Conservation (phyloP, 2,888 invertebrate genomes). For the Perizoma flavofasciatum region DNA sequence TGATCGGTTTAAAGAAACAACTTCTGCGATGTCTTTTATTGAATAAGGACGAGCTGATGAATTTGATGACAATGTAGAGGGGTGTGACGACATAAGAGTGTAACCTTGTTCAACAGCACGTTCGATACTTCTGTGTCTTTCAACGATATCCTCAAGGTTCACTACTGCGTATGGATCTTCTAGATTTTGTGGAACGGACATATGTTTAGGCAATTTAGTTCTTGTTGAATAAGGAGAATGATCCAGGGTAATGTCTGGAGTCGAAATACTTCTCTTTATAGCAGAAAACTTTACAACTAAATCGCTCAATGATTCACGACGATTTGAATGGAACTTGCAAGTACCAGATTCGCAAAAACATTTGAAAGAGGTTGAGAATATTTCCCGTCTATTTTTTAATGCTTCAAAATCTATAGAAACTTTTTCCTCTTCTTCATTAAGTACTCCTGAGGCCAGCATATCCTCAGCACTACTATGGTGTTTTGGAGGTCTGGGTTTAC, state of each 20-base stretch:
- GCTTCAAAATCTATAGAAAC: slow-evolving; percentile 64
- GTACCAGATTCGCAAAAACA: slow-evolving; percentile 73
- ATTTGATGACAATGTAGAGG: slow-evolving; percentile 60
- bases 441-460: slow-evolving; percentile 56
- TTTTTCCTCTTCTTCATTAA: slow-evolving; percentile 54
- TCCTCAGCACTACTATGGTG: slow-evolving; percentile 77
- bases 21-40: slow-evolving; percentile 74
- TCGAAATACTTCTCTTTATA: slow-evolving; percentile 76
- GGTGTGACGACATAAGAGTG: slow-evolving; percentile 63
- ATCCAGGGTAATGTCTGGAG: slow-evolving; percentile 72
- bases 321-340: slow-evolving; percentile 67
- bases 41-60: slow-evolving; percentile 68
- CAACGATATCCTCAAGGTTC: slow-evolving; percentile 59
- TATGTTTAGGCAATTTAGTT: slow-evolving; percentile 60
- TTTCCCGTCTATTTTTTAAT: slow-evolving; percentile 58
- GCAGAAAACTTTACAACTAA: slow-evolving; percentile 74
- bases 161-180: slow-evolving; percentile 72
- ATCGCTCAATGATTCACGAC: slow-evolving; percentile 57
- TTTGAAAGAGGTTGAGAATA: slow-evolving; percentile 66
- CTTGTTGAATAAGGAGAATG: slow-evolving; percentile 63
- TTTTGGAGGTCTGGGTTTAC: slow-evolving; percentile 68
- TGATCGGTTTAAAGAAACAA: slow-evolving; percentile 66
- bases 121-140: slow-evolving; percentile 50
- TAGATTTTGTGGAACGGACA: slow-evolving; percentile 66
- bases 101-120: slow-evolving; percentile 50